Percentiles rank a stretch among this genome's conserved stretches.
phyloP scores from a whole-genome alignment of 2,797 vertebrate species.

The Chaenodraco wilsoni region DNA sequence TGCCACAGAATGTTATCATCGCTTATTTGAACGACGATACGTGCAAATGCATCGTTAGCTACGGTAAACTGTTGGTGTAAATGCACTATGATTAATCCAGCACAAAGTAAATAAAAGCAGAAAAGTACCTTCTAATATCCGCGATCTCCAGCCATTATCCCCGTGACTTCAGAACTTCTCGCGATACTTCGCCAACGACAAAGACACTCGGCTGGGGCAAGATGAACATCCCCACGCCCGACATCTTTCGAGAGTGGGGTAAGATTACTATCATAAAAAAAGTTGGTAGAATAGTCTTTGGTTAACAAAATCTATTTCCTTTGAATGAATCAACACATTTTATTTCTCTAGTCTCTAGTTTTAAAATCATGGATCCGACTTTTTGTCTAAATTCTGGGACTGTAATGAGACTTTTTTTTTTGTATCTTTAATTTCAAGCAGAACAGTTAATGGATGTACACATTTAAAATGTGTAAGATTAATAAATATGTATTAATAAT shows the following conservation, averaged over 20 bases:
- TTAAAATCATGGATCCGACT: not conserved
- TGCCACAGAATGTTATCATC: constrained; percentile 15
- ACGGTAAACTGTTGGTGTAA: accelerated
- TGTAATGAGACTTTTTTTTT: not conserved
- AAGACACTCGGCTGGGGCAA: constrained; percentile 15
- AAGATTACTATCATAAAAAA: accelerated
- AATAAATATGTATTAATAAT: too few species aligned
- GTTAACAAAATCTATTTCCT: not conserved
- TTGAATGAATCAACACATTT: not conserved
- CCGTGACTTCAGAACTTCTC: constrained; percentile 64
- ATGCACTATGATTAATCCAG: constrained; percentile 1
- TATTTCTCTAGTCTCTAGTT: not conserved
- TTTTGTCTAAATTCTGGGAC: not conserved
- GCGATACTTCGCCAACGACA: constrained; percentile 49
- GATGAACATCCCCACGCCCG: not conserved
- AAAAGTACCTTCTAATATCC: constrained; percentile 83
- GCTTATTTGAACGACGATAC: not conserved
- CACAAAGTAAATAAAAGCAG: constrained; percentile 66
- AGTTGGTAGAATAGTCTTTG: too few species aligned
- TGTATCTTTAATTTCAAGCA: too few species aligned
- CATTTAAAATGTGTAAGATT: too few species aligned
- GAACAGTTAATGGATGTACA: too few species aligned
- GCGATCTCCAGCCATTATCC: constrained; percentile 79
- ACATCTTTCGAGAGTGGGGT: not conserved
- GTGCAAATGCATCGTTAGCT: accelerated